Percentiles rank a stretch among this genome's conserved stretches.
Evolutionary conservation across 2,113 vertebrate genomes (phyloP).

Genomic region (Nanorana parkeri): DNA sequence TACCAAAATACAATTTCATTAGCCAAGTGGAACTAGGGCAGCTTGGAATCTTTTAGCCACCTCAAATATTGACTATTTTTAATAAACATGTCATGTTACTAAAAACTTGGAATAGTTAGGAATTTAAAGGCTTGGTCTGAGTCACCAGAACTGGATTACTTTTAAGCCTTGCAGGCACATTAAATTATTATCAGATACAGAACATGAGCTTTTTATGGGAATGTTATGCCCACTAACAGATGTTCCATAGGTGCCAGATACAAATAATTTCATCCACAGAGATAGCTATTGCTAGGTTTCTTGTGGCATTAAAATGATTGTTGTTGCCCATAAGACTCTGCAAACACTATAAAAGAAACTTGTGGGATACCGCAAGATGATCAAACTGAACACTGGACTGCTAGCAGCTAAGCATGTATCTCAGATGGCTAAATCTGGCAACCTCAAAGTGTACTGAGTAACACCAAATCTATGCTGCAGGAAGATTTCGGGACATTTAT

Average conservation of each 20-base stretch:
- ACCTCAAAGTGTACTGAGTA: background rate
- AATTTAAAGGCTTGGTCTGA: background rate
- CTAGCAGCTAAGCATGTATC: constrained; percentile 26
- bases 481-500: background rate
- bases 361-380: constrained; percentile 48
- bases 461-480: background rate
- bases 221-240: constrained; percentile 29
- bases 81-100: background rate
- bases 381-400: constrained; percentile 17
- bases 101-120: background rate
- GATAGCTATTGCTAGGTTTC: background rate
- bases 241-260: constrained; percentile 26
- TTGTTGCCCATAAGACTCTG: constrained; percentile 30
- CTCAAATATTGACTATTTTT: no score
- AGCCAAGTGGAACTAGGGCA: no score
- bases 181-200: constrained; percentile 26
- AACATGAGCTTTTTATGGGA: constrained; percentile 36
- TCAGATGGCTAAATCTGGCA: constrained; percentile 13
- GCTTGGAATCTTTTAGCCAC: no score
- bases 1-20: no score
- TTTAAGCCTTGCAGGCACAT: background rate
- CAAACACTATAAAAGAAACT: constrained; percentile 42
- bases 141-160: background rate
- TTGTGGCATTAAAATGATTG: constrained; percentile 38
- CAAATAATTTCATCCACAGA: constrained; percentile 32